Percentiles rank a stretch among this genome's conserved stretches.
Conservation (phyloP, 2,888 invertebrate species). For the Pyrochroa serraticornis region DNA sequence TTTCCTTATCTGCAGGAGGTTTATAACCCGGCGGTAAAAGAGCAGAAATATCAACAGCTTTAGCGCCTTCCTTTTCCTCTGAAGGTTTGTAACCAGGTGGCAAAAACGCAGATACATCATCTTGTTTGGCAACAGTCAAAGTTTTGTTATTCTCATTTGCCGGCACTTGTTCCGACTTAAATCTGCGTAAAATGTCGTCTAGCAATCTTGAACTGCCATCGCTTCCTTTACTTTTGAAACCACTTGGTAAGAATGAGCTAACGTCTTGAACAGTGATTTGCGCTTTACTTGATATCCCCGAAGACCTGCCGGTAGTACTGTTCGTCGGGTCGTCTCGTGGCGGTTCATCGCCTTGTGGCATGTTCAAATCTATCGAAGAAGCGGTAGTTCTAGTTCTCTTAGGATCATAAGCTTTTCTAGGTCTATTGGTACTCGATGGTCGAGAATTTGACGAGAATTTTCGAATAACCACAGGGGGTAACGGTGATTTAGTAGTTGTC, state of each 20-base stretch:
- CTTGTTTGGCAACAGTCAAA: neutral
- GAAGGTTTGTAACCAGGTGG: constrained; percentile 66
- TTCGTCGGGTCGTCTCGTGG: constrained; percentile 32
- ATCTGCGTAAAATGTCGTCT: constrained; percentile 40
- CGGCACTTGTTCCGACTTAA: constrained; percentile 17
- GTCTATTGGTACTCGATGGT: constrained; percentile 29
- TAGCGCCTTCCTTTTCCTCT: constrained; percentile 37
- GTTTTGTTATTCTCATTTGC: constrained; percentile 21
- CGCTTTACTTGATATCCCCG: constrained; percentile 21
- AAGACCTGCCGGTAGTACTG: neutral
- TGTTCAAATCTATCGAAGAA: constrained; percentile 37
- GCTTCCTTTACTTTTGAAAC: constrained; percentile 60
- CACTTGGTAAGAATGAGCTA: constrained; percentile 68
- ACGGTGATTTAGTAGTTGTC: constrained; percentile 54
- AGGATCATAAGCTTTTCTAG: constrained; percentile 48
- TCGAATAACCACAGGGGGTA: constrained; percentile 68
- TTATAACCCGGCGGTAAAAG: neutral
- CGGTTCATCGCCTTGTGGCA: constrained; percentile 51
- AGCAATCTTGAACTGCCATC: constrained; percentile 40
- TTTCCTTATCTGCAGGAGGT: constrained; percentile 32
- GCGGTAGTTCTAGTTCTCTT: constrained; percentile 50
- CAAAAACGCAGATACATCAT: constrained; percentile 61
- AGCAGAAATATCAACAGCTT: neutral
- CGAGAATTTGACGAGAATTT: constrained; percentile 64
- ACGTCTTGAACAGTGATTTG: constrained; percentile 63